Base-by-base conservation (phyloP, 2,113 vertebrate genomes). In the Cynocephalus volans region DNA sequence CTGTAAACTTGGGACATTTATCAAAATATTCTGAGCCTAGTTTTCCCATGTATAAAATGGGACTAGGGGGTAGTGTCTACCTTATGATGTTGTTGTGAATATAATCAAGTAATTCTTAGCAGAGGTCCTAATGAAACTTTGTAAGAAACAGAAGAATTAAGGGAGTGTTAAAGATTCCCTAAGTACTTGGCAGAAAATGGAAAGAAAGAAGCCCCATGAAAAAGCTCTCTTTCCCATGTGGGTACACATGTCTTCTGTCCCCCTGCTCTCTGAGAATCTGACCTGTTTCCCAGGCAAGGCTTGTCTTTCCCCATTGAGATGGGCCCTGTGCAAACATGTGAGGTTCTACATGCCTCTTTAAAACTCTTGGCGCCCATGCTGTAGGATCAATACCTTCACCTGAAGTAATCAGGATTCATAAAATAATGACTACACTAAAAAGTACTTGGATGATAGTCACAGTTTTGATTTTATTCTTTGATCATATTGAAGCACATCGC, bases 161-260 rank as follows among this genome's bases (percentile, higher is more conserved):
- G 1, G 4, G 31, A 9, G 10, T 62, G 8, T 6, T 73, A 23
- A 54, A 80, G 28, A 23, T 31, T 60, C 41, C 60, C 6, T 41
- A 48, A n/a, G 21, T 48, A 14, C 6, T 7, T 72, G 12, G 2
- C 1, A 64, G 36, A 17, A 94, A 36, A 48, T 33, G 2, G 17
- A 13, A 52, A 58, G 21, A 75, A 23, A 70, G 12, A 56, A n/a
- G 11, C 5, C 23, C 21, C 6, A 19, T 2, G 26, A 31, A 58
- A 36, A 56, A 85, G 2, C 12, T 6, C 10, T 26, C 8, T 70
- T 58, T 48, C 18, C 6, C 56, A 1, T 23, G 3, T n/a, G 48
- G 41, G 7, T 28, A 45, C 33, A 26, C 6, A 14, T 8, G 1
- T 21, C 26, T 26, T 23, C 0, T 48, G 24, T 18, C 36, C 23